Evolutionary conservation across 2,113 vertebrate genomes (phyloP), one percentile per base, ranked within the genome.

Genomic region (Sander lucioperca): DNA sequence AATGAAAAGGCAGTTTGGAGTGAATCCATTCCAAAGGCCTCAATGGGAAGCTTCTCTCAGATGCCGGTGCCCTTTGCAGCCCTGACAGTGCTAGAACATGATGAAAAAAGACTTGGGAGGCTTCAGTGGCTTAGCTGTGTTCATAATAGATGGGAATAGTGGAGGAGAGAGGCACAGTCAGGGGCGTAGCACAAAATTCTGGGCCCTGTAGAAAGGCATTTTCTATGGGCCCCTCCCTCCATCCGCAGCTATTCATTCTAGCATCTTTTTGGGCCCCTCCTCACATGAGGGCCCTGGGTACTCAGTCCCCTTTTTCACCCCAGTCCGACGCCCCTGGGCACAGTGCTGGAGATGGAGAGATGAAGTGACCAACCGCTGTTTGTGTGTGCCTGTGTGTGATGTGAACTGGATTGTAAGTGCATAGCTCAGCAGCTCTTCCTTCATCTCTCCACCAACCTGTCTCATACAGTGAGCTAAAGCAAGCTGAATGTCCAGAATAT

Each of bases 1-100:
- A 92, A 92, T 94, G 89, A 95, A 95, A 95, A 93, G 91, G 89
- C 76, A 51, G 78, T 91, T 93, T 94, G 92, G 92, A 94, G 84
- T 74, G 79, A 88, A 91, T 94, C 88, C 88, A 93, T 91, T 90
- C 84, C 79, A 78, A 80, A 86, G 75, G 80, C 85, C 91, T 91
- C 80, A 85, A 84, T 90, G 74, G 88, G 86, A 93, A 87, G 86
- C 83, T 77, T 84, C 89, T 89, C 91, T 92, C 77, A 84, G 80
- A 94, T 88, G 83, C 88, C 50, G 30, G 63, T 82, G 73, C 77
- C 89, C 91, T 92, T 93, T 88, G 85, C 87, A 89, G 90, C 74
- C 63, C 74, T 56, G 88, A 87, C 87, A 82, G 86, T 74, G 84
- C 79, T 62, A 82, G 80, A 86, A 92, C 84, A 91, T 85, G 89